These are phyloP conservation scores for Smithornis capensis DNA, from an alignment of 2,113 vertebrate species.

Conservation along the genomic window DNA sequence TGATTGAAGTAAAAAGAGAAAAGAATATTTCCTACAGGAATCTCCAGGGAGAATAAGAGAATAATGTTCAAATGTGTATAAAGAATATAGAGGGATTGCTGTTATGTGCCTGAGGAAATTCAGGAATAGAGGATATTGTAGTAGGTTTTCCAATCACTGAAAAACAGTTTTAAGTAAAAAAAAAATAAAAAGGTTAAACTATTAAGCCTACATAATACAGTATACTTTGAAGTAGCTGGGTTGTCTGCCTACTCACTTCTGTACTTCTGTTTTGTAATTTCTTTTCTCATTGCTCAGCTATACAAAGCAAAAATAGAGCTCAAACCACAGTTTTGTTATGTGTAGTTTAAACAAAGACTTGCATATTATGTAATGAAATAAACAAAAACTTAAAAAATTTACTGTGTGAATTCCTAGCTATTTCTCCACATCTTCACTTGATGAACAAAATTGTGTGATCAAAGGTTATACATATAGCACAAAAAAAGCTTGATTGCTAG, in stretches of 20 bases:
- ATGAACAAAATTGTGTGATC: background rate
- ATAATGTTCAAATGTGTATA: slow-evolving; percentile 47
- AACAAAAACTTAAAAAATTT: background rate
- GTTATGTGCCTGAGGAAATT: slow-evolving; percentile 54
- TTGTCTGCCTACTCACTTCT: background rate
- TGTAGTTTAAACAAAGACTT: background rate
- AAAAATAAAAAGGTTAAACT: background rate
- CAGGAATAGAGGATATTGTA: background rate
- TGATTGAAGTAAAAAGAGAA: slow-evolving; percentile 57
- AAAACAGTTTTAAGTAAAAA: background rate
- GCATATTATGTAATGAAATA: background rate
- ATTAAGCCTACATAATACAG: background rate
- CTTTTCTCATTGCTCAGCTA: background rate
- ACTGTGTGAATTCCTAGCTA: background rate
- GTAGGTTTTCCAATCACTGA: slow-evolving; percentile 1
- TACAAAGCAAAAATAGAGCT: background rate
- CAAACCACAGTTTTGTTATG: background rate
- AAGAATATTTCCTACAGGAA: slow-evolving; percentile 58
- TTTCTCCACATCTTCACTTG: background rate
- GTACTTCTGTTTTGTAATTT: background rate
- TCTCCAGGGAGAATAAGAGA: slow-evolving; percentile 23
- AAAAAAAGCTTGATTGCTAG: background rate
- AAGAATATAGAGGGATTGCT: slow-evolving; percentile 31
- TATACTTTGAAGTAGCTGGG: background rate
- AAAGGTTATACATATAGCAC: background rate